phyloP scores from a whole-genome alignment of 2,113 vertebrate genomes.

The Microcebus jonahi region DNA sequence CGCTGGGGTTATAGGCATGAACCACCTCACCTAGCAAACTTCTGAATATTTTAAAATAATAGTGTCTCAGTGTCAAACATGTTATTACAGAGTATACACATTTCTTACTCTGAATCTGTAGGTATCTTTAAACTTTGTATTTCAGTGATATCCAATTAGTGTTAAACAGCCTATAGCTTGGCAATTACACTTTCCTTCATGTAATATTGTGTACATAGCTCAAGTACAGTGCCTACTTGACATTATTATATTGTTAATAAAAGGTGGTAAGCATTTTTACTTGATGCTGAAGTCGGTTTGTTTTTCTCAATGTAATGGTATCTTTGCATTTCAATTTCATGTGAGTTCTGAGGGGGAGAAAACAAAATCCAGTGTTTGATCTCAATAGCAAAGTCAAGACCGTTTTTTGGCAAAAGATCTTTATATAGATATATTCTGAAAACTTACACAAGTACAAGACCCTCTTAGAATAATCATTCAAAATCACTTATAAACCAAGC shows the following conservation, averaged over 20 bases:
- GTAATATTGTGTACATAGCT: neutral
- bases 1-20: too few species aligned
- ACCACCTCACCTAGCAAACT: neutral
- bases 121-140: neutral
- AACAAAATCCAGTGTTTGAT: neutral
- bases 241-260: neutral
- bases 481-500: neutral
- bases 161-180: neutral
- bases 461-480: neutral
- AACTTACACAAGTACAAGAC: neutral
- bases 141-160: neutral
- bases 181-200: neutral
- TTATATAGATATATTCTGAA: neutral
- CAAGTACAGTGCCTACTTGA: neutral
- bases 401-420: neutral
- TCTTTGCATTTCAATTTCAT: neutral
- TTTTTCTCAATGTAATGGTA: neutral
- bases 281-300: neutral
- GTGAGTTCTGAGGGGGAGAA: neutral
- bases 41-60: conserved; percentile 23
- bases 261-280: neutral
- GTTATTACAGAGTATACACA: neutral
- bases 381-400: neutral
- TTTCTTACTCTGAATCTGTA: neutral
- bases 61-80: conserved; percentile 16